phyloP scores from a whole-genome alignment of 53 echinoderm and acorn worm species.

The Apostichopus leukothele region DNA sequence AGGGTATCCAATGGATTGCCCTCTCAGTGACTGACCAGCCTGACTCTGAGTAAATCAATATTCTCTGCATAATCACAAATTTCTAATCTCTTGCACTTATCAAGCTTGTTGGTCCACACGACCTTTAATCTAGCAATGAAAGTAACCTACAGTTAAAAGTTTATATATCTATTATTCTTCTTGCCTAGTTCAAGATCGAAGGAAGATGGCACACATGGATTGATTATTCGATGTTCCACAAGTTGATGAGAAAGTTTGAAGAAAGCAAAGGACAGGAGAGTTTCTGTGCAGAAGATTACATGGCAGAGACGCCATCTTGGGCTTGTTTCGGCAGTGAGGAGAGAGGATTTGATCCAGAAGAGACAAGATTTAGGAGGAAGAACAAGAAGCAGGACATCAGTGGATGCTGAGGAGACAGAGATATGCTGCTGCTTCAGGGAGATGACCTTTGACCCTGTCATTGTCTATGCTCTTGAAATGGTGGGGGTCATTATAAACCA shows the following conservation, averaged over 20 bases:
- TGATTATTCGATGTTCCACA: slow-evolving; percentile 75
- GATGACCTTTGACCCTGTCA: no score
- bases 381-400: slow-evolving; percentile 90
- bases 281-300: slow-evolving; percentile 83
- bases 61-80: no score
- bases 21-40: no score
- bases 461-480: no score
- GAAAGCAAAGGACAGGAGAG: slow-evolving; percentile 65
- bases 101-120: no score
- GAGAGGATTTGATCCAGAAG: slow-evolving; percentile 87
- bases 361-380: slow-evolving; percentile 86
- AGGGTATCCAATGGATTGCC: no score
- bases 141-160: background rate
- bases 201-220: slow-evolving; percentile 94
- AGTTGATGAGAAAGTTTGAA: slow-evolving; percentile 69
- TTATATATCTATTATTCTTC: background rate
- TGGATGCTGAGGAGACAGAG: slow-evolving; percentile 66
- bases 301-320: slow-evolving; percentile 91
- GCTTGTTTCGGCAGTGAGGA: slow-evolving; percentile 84
- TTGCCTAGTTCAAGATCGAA: slow-evolving; percentile 76
- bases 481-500: no score
- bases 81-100: no score
- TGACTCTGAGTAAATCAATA: no score
- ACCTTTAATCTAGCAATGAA: background rate
- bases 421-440: background rate